Percentiles rank a stretch among this genome's conserved stretches.
phyloP scores from a whole-genome alignment of 1,140 invertebrate species.

The Bradynema listronoti region DNA sequence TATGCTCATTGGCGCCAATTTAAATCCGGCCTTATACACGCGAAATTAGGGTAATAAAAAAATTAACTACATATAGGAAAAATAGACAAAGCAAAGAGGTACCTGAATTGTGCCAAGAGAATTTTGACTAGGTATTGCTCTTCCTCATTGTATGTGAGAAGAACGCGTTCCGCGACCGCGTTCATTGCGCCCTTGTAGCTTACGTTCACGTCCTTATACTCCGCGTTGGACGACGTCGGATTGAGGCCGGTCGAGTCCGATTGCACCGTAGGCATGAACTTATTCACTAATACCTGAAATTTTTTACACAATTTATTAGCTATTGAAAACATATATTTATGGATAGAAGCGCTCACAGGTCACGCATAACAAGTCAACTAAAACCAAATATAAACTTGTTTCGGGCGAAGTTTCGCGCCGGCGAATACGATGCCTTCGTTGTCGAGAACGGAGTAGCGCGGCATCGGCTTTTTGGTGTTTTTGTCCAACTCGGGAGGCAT shows the following conservation, averaged over 20 bases:
- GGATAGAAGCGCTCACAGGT: not conserved
- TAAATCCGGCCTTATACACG: too few relatives aligned
- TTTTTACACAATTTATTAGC: too few relatives aligned
- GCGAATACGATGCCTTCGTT: conserved; percentile 83
- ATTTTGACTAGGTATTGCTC: conserved; percentile 86
- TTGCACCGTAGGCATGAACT: conserved; percentile 49
- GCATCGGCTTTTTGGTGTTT: conserved; percentile 73
- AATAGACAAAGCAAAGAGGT: not conserved
- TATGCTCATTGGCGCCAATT: too few relatives aligned
- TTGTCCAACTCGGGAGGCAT: conserved; percentile 75
- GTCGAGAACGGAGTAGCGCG: conserved; percentile 77
- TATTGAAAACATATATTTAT: conserved; percentile 1
- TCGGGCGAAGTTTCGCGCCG: conserved; percentile 61
- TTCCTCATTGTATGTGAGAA: conserved; percentile 85
- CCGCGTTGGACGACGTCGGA: conserved; percentile 11
- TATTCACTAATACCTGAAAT: conserved; percentile 56
- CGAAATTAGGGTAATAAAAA: too few relatives aligned
- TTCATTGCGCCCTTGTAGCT: conserved; percentile 60
- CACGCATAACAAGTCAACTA: not conserved
- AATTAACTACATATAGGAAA: too few relatives aligned
- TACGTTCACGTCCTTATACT: conserved; percentile 37
- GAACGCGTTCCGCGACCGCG: conserved; percentile 87
- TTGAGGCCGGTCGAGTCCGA: conserved; percentile 16
- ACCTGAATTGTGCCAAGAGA: conserved; percentile 72
- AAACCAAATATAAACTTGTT: conserved; percentile 27